Evolutionary conservation across 2,797 vertebrate genomes (phyloP), one percentile per base, ranked within the genome.

Genomic region (Crypturellus tataupa): DNA sequence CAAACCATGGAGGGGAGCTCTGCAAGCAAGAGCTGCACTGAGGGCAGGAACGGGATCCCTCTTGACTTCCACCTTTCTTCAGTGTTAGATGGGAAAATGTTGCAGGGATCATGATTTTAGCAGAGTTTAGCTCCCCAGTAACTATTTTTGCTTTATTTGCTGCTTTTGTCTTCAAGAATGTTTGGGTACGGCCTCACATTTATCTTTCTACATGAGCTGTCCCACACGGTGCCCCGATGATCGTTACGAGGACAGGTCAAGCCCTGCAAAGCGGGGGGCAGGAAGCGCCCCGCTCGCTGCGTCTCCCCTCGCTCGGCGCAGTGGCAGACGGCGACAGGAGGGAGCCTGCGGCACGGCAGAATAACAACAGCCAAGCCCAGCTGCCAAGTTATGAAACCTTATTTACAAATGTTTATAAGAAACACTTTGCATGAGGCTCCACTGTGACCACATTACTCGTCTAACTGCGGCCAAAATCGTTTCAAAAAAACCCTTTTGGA

Each of bases 21-120:
- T 39, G 72, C 19, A 58, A 46, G 25, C 9, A 33, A 6, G n/a
- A 58, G 39, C 62, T n/a, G 1, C 11, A 7, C 77, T 27, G n/a
- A 51, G 1, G 7, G 12, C 47, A 40, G 71, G 0, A 0, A 42
- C 33, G 67, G 35, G 18, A 42, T 86, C 0, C 0, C 11, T 24
- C 0, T 0, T 35, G 14, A 17, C 46, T 25, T 39, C 37, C 17
- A 55, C 44, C 49, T 59, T 37, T 31, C 18, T 0, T 0, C 62
- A 24, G 69, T 25, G 53, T n/a, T 68, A 44, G 58, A 14, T 16
- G 16, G 25, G 49, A 18, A 64, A 58, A 1, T 40, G 40, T 15
- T 21, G 10, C 53, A 39, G 53, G 51, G 37, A 55, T 23, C 37
- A 17, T 42, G 51, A 31, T 55, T 37, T 19, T 51, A 40, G 20